Conservation (phyloP, 2,797 vertebrate genomes). For the Triplophysa bombifrons region DNA sequence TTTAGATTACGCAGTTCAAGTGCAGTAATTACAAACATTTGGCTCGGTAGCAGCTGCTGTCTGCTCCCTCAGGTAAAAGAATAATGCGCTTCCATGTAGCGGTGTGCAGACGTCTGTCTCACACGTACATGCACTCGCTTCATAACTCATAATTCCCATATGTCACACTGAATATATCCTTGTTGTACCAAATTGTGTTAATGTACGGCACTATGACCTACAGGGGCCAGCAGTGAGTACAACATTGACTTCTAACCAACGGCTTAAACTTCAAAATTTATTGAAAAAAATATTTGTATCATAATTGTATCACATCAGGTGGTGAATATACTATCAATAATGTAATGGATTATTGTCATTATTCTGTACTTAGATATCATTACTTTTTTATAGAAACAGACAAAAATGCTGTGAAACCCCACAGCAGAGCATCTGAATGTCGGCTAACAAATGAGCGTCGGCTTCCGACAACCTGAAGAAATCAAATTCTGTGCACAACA, state of each 20-base stretch:
- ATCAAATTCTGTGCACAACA: slow-evolving; percentile 21
- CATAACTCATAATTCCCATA: slow-evolving; percentile 27
- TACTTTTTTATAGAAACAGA: neutral
- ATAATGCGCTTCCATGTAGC: slow-evolving; percentile 23
- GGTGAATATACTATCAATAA: neutral
- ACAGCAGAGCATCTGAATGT: neutral
- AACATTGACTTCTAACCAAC: neutral
- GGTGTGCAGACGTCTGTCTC: slow-evolving; percentile 45
- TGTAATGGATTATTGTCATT: no score
- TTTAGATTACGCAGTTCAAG: slow-evolving; percentile 53
- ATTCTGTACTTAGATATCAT: no score
- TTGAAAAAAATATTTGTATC: neutral
- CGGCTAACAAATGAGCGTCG: neutral
- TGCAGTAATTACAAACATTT: slow-evolving; percentile 55
- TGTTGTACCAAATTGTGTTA: neutral
- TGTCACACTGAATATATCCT: slow-evolving; percentile 25
- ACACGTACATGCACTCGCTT: slow-evolving; percentile 29
- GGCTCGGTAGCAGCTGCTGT: slow-evolving; percentile 33
- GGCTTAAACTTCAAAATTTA: neutral
- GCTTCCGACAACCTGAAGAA: slow-evolving; percentile 8
- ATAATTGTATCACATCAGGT: no score
- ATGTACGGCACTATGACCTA: neutral
- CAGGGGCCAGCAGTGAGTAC: neutral
- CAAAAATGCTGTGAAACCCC: neutral
- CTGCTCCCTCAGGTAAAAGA: slow-evolving; percentile 39